Base-by-base conservation (phyloP, 2,113 vertebrate species). In the Protobothrops flavoviridis region DNA sequence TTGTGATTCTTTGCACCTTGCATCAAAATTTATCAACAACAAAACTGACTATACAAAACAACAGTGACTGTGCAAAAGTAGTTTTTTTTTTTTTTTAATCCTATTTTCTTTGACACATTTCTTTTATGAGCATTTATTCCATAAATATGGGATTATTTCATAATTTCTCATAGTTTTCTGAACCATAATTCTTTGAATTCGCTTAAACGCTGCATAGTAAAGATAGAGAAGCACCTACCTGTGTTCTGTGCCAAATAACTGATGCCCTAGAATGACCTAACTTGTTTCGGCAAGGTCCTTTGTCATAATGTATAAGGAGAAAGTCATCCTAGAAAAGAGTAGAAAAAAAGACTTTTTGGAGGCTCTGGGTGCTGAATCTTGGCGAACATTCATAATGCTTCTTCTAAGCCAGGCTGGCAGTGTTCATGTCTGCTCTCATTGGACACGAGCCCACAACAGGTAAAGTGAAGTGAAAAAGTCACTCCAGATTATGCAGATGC, bases 161-260 rank as follows among this genome's bases (percentile, higher is more conserved):
- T 39, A 39, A 81, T 81, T 55, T 55, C 53, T 17, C 15, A 55
- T 15, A 55, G 17, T 56, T 74, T 17, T 74, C 20, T 85, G 26
- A 39, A 11, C 39, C 87, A 20, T 20, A 56, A 1, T 50, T 26
- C 12, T 55, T 45, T 29, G 12, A 43, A 59, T 59, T 85, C 29
- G 50, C 24, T 93, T 57, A 48, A 81, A 39, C n/a, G 56, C 29
- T 88, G n/a, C 61, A 29, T 39, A 29, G 43, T 29, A 24, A 20
- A 39, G 8, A 33, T 4, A 21, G 26, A n/a, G 39, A 89, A 85
- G 12, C 90, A 50, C 94, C 93, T 96, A 99, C 99, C 98, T 99
- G 99, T 64, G 99, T 99, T 98, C 99, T 98, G 97, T 99, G 99
- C 99, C 99, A 99, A 98, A 99, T 99, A 94, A 99, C 99, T 1